phyloP scores from a whole-genome alignment of 2,888 invertebrate species.

The Drosophila cyrtoloma region DNA sequence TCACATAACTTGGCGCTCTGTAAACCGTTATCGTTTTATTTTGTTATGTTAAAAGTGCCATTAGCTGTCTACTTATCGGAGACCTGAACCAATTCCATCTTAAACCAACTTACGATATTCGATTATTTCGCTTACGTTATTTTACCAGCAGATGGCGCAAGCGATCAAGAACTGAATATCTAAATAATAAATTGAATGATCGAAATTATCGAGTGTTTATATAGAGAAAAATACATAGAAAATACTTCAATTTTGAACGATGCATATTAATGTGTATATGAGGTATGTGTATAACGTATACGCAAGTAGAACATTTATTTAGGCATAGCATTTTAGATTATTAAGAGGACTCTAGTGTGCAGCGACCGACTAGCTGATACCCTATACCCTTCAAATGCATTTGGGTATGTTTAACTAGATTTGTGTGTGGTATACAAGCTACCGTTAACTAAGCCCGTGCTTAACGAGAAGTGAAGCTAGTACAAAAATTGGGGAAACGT shows the following conservation, averaged over 20 bases:
- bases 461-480: too few species aligned
- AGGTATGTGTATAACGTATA: neutral
- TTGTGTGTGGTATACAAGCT: neutral
- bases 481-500: too few species aligned
- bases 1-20: neutral
- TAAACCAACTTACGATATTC: slow-evolving; percentile 28
- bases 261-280: neutral
- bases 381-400: neutral
- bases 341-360: neutral
- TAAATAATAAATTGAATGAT: neutral
- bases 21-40: neutral
- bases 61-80: slow-evolving; percentile 2
- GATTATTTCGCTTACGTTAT: neutral
- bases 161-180: neutral
- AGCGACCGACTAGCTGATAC: neutral
- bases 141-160: slow-evolving; percentile 8
- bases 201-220: neutral
- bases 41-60: neutral
- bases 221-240: neutral
- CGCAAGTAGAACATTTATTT: neutral
- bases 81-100: neutral
- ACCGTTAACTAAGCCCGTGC: too few species aligned
- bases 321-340: neutral
- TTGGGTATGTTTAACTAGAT: neutral
- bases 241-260: neutral